phyloP scores from a whole-genome alignment of 1,140 invertebrate genomes.

The Bombus sylvicola region DNA sequence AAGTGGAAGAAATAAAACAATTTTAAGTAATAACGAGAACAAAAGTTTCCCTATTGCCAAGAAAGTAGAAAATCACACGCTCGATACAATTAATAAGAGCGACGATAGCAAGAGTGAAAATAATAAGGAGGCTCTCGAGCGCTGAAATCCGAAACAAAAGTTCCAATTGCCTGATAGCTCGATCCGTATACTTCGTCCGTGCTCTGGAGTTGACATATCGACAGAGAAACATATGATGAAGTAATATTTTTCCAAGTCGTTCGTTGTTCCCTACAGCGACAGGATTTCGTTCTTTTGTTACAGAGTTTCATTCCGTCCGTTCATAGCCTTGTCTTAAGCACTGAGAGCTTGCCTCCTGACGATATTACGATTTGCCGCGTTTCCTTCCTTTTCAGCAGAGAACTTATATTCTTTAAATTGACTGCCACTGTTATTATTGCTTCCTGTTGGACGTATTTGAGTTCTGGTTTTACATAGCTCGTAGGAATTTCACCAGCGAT shows the following conservation, averaged over 20 bases:
- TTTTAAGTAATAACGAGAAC: not conserved
- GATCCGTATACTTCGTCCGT: constrained; percentile 22
- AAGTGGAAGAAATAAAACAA: not conserved
- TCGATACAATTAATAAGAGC: not conserved
- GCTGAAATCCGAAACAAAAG: constrained; percentile 38
- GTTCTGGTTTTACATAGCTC: not conserved
- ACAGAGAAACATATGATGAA: constrained; percentile 69
- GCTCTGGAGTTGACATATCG: constrained; percentile 66
- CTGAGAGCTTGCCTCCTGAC: constrained; percentile 5
- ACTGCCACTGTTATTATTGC: constrained; percentile 26
- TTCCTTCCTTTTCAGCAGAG: not conserved
- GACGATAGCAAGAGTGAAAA: not conserved
- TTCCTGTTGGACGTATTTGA: not conserved
- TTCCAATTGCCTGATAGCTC: constrained; percentile 32
- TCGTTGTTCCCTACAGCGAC: constrained; percentile 33
- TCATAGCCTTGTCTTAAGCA: constrained; percentile 33
- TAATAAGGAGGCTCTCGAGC: not conserved
- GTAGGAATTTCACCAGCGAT: not conserved
- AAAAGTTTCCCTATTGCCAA: not conserved
- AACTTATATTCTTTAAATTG: constrained; percentile 36
- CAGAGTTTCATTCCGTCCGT: constrained; percentile 13
- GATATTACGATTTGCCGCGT: constrained; percentile 34
- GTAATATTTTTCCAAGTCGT: constrained; percentile 64
- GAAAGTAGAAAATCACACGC: not conserved
- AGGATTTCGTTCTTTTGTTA: constrained; percentile 37